Evolutionary conservation across 37 sponge, comb jelly and placozoan genomes (phyloP), one percentile per base, ranked within the genome.

Genomic region (Axinella damicornis): DNA sequence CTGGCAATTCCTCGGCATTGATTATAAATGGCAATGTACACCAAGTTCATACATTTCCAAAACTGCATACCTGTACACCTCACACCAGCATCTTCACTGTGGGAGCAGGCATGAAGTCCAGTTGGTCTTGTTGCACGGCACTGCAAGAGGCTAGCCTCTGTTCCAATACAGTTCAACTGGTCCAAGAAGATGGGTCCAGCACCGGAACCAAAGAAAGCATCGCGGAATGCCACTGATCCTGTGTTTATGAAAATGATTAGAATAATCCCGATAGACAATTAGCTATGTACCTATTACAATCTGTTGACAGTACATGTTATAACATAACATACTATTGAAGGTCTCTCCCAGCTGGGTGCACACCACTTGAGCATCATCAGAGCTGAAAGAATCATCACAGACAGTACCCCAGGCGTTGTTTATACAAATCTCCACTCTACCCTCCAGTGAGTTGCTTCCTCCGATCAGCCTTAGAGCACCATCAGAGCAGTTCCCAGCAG

Each of bases 21-120:
- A n/a, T n/a, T n/a, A n/a, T n/a, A n/a, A n/a, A n/a, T n/a, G n/a
- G n/a, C n/a, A n/a, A n/a, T n/a, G n/a, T n/a, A n/a, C n/a, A n/a
- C n/a, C n/a, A n/a, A n/a, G n/a, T 46, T 46, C 46, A 46, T 12
- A 46, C 9, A 46, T 9, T 46, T 46, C 46, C 4, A 9, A 63
- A n/a, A n/a, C n/a, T 66, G 17, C 69, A 22, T 84, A 85, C 85
- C 85, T 85, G 63, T 59, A 77, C 85, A 85, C 37, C 60, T 57
- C 24, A 85, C 53, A 52, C 77, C 77, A 68, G 77, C 78, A 69
- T 85, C 85, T 9, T 24, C 20, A 1, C 2, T 40, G 53, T 85
- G 85, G 24, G 57, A 37, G 57, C 85, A 85, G 32, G 17, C 20
- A 69, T 35, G 25, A 16, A 77, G 30, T 20, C 78, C 78, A 24